Evolutionary conservation across 2,888 invertebrate species (phyloP).

Genomic region (Arge pagana): DNA sequence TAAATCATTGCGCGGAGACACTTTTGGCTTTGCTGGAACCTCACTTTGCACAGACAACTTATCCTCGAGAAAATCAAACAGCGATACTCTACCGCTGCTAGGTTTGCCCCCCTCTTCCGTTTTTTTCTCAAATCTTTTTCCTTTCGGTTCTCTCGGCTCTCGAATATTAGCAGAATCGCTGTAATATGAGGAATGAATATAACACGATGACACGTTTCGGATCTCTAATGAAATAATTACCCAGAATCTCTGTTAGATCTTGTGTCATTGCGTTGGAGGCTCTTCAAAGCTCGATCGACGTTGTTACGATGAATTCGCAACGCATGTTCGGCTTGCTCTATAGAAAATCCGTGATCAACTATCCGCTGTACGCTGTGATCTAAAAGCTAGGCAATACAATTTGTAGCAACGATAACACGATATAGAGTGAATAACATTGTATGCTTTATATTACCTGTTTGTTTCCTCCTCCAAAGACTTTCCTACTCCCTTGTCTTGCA

Average conservation of each 20-base stretch:
- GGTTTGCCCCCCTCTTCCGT: slow-evolving; percentile 72
- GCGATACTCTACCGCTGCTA: slow-evolving; percentile 73
- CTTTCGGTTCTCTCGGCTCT: slow-evolving; percentile 61
- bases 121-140: slow-evolving; percentile 51
- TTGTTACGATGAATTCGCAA: slow-evolving; percentile 74
- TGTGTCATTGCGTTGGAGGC: slow-evolving; percentile 62
- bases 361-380: slow-evolving; percentile 80
- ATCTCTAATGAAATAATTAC: slow-evolving; percentile 30
- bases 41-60: slow-evolving; percentile 69
- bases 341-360: slow-evolving; percentile 77
- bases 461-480: slow-evolving; percentile 63
- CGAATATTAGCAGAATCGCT: slow-evolving; percentile 33
- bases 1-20: slow-evolving; percentile 24
- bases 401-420: neutral
- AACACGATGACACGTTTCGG: neutral
- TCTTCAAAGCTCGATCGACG: slow-evolving; percentile 72
- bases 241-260: slow-evolving; percentile 36
- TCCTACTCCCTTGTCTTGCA: slow-evolving; percentile 66
- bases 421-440: slow-evolving; percentile 2
- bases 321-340: slow-evolving; percentile 77
- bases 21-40: slow-evolving; percentile 56
- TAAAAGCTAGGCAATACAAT: slow-evolving; percentile 63
- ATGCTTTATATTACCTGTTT: slow-evolving; percentile 50
- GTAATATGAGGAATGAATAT: neutral
- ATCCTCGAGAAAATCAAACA: slow-evolving; percentile 83